Evolutionary conservation across 2,888 invertebrate genomes (phyloP).

Genomic region (Netelia virgata): DNA sequence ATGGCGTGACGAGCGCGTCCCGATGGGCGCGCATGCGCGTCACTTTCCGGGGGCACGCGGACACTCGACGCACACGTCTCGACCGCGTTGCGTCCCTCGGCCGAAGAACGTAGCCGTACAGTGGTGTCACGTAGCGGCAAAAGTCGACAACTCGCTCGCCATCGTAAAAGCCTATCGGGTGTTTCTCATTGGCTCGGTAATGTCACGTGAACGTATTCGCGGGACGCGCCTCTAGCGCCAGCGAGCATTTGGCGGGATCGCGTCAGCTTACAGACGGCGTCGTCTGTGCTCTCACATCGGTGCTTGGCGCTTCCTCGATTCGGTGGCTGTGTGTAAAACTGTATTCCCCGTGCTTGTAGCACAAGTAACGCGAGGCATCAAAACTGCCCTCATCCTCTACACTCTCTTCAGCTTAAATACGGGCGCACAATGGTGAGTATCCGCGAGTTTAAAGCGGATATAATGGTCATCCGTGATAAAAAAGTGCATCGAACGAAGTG

Average conservation of each 20-base stretch:
- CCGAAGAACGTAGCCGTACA: background rate
- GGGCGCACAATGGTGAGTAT: constrained; percentile 85
- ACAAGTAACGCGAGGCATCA: background rate
- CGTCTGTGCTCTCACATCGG: constrained; percentile 72
- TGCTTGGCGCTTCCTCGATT: constrained; percentile 57
- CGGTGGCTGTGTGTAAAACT: constrained; percentile 50
- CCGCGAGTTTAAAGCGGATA: constrained; percentile 82
- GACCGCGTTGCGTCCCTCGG: background rate
- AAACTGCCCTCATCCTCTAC: background rate
- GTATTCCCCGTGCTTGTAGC: constrained; percentile 41
- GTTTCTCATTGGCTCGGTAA: constrained; percentile 78
- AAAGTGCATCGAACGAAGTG: constrained; percentile 72
- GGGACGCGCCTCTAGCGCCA: constrained; percentile 79
- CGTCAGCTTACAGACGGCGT: constrained; percentile 74
- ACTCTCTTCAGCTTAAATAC: background rate
- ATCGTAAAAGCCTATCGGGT: constrained; percentile 30
- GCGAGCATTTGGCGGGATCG: constrained; percentile 83
- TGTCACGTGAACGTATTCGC: constrained; percentile 83
- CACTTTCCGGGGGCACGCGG: background rate
- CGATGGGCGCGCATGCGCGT: background rate
- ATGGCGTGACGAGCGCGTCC: background rate
- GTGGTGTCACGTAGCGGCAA: constrained; percentile 33
- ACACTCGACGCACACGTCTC: background rate
- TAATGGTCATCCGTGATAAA: constrained; percentile 78
- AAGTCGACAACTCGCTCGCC: background rate